Evolutionary conservation across 1,140 invertebrate genomes (phyloP).

Genomic region (Neuroterus valhalla): DNA sequence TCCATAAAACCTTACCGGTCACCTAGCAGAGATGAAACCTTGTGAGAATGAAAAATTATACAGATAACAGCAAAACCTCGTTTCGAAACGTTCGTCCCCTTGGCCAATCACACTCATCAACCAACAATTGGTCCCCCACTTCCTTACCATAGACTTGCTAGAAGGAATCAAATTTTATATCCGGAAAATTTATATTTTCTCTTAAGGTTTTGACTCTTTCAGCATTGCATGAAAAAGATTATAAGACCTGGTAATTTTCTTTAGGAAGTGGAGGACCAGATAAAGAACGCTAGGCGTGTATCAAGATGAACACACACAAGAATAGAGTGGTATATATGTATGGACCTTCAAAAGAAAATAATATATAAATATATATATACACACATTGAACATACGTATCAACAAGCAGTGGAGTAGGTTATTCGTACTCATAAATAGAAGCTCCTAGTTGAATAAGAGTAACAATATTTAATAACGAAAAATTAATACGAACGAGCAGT

Average conservation of each 20-base stretch:
- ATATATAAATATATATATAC: slow-evolving; percentile 28
- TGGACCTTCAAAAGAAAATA: slow-evolving; percentile 19
- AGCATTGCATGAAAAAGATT: too few species aligned
- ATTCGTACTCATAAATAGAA: slow-evolving; percentile 56
- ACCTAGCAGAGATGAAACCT: slow-evolving; percentile 12
- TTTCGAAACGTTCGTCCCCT: slow-evolving; percentile 18
- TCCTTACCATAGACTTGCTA: not conserved
- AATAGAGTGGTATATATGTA: slow-evolving; percentile 26
- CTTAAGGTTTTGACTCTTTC: too few species aligned
- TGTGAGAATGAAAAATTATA: slow-evolving; percentile 5
- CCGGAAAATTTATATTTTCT: too few species aligned
- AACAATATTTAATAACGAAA: slow-evolving; percentile 48
- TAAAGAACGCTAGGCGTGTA: slow-evolving; percentile 30
- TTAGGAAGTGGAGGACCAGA: slow-evolving; percentile 3
- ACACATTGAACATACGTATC: slow-evolving; percentile 42
- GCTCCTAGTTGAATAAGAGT: slow-evolving; percentile 53
- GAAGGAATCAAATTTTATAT: too few species aligned
- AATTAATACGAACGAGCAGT: slow-evolving; percentile 55
- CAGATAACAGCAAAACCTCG: not conserved
- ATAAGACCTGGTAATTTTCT: not conserved
- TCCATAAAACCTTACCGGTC: slow-evolving; percentile 9
- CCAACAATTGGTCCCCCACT: not conserved
- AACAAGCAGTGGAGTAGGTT: slow-evolving; percentile 57
- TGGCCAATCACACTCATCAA: slow-evolving; percentile 23
- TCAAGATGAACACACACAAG: slow-evolving; percentile 23